Percentiles rank a stretch among this genome's conserved stretches.
phyloP scores from a whole-genome alignment of 1,140 invertebrate species.

The Melanaphis sacchari region DNA sequence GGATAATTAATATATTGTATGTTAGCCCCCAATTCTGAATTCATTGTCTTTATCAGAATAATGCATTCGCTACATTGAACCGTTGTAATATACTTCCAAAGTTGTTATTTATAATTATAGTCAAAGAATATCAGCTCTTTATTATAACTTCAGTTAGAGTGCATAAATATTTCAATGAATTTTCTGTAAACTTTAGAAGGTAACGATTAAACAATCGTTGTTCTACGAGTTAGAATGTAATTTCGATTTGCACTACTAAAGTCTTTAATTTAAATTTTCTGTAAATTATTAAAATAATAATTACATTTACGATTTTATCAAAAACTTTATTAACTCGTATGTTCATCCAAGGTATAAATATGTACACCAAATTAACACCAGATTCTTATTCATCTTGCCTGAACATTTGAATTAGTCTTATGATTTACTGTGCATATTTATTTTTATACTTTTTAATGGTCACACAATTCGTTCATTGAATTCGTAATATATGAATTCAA shows the following conservation, averaged over 20 bases:
- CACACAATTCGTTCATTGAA: neutral
- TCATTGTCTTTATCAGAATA: neutral
- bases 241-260: neutral
- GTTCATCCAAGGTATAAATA: neutral
- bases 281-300: constrained; percentile 4
- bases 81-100: neutral
- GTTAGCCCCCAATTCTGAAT: neutral
- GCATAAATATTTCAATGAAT: neutral
- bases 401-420: neutral
- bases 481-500: neutral
- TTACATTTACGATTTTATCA: neutral
- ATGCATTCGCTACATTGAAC: neutral
- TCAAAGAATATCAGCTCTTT: neutral
- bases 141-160: neutral
- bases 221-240: neutral
- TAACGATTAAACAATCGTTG: neutral
- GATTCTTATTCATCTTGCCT: neutral
- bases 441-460: neutral
- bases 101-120: neutral
- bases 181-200: neutral
- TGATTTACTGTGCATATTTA: neutral
- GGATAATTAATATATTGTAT: neutral
- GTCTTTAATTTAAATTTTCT: neutral
- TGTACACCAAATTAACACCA: neutral
- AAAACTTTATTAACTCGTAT: neutral